Conservation (phyloP, 2,797 vertebrate species). For the Danio albolineatus region DNA sequence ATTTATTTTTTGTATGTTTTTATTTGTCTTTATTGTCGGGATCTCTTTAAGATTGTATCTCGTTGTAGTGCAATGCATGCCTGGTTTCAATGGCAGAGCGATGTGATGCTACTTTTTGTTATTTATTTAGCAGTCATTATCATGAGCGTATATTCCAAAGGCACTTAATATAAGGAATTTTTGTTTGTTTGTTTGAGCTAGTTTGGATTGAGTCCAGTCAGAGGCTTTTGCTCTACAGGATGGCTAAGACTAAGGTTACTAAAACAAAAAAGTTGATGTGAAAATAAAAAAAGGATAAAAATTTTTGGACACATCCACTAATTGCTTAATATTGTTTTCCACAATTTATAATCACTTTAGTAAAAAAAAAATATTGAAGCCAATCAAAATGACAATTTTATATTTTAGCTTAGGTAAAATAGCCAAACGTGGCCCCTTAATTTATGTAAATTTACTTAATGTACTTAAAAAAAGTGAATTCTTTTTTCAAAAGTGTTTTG, state of each 20-base stretch:
- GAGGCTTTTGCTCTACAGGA: slow-evolving; percentile 6
- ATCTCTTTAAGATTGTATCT: background rate
- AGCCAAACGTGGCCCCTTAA: background rate
- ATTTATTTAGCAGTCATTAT: background rate
- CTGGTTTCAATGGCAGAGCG: slow-evolving; percentile 1
- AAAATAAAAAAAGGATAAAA: background rate
- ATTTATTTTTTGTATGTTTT: slow-evolving; percentile 15
- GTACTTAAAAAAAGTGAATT: too few species aligned
- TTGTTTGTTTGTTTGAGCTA: slow-evolving; percentile 7
- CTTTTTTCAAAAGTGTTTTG: too few species aligned
- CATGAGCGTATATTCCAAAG: background rate
- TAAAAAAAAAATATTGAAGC: background rate
- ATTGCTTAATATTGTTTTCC: background rate
- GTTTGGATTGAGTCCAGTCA: background rate
- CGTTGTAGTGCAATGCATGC: slow-evolving; percentile 22
- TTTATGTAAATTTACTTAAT: background rate
- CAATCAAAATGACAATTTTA: background rate
- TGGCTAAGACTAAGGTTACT: background rate
- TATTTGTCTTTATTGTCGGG: background rate
- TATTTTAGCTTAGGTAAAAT: background rate
- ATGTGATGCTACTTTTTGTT: background rate
- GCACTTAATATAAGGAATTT: background rate
- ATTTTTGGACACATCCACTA: background rate
- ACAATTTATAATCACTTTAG: background rate
- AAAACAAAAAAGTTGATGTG: background rate